These are phyloP conservation scores for Thamnaconus septentrionalis DNA, from an alignment of 2,113 vertebrate species.

Conservation along the genomic window DNA sequence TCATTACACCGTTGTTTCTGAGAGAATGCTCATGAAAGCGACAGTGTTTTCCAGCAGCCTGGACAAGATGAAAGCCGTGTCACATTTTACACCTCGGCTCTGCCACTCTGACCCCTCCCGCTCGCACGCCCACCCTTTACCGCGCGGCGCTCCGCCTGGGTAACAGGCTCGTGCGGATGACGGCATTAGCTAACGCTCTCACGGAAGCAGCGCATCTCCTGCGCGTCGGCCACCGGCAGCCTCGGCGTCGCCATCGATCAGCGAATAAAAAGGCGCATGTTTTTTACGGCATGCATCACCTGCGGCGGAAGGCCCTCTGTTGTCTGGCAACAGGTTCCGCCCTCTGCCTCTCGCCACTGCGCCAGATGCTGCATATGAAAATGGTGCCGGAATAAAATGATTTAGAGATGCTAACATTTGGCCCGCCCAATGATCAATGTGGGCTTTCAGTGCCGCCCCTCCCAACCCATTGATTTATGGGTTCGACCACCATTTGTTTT, in stretches of 20 bases:
- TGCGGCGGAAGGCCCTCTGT: slow-evolving; percentile 1
- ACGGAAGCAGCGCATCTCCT: not conserved
- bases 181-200: not conserved
- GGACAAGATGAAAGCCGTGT: too few species aligned
- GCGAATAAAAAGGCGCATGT: not conserved
- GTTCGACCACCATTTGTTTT: slow-evolving; percentile 31
- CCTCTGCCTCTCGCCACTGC: slow-evolving; percentile 28
- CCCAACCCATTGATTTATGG: slow-evolving; percentile 53
- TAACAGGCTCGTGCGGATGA: not conserved
- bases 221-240: slow-evolving; percentile 1
- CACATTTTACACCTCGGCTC: not conserved
- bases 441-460: slow-evolving; percentile 30
- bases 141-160: too few species aligned
- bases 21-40: not conserved
- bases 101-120: too few species aligned
- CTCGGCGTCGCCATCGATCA: not conserved
- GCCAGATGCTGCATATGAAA: slow-evolving; percentile 53
- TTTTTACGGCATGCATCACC: not conserved
- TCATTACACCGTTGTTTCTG: slow-evolving; percentile 15
- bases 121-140: too few species aligned
- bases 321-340: slow-evolving; percentile 22
- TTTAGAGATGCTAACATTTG: slow-evolving; percentile 56
- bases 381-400: slow-evolving; percentile 39
- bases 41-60: too few species aligned
- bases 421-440: slow-evolving; percentile 54